Base-by-base conservation (phyloP, 1,140 invertebrate species). In the Nasonia longicornis region DNA sequence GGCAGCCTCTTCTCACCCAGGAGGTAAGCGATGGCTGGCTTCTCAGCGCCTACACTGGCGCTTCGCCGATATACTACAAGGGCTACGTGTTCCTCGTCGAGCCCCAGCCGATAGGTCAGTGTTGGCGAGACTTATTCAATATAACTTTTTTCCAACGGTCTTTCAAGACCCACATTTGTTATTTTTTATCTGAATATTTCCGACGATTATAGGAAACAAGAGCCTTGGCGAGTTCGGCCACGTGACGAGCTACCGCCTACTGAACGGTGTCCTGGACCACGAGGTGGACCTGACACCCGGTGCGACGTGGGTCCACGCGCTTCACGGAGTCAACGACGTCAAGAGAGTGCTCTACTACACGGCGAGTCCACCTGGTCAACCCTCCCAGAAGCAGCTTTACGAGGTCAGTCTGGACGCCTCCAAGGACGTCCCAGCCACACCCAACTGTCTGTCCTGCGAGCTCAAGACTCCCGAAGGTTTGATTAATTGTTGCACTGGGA, bases 321-420 rank as follows among this genome's bases (percentile, higher is more conserved):
- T 93, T 42, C 64, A 89, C 63, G 87, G 88, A 3, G 87, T 87
- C 2, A 89, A 92, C 83, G 87, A 88, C 0, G 84, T 88, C 10
- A 88, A 81, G 42, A 82, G 45, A 11, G 77, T 38, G 35, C 45
- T 88, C 42, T 93, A 92, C 85, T 93, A 89, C 85, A 87, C 91
- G 4, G 90, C 89, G 8, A 92, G 89, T 6, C 86, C 89, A n/a
- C 79, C 85, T 0, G 85, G 83, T n/a, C 72, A 84, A 42, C 91
- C 92, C 0, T 90, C 90, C 85, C 87, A 89, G 78, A 89, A 91
- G 2, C 88, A 92, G 79, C 85, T 93, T 75, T 91, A 91, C 77
- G 84, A 83, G 77, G 88, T 90, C 16, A 63, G 38, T 3, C 22
- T 82, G 4, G 58, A 72, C n/a, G 45, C 42, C 10, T 82, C 87